Conservation (phyloP, 2,888 invertebrate species). For the Chymomyza procnemis region DNA sequence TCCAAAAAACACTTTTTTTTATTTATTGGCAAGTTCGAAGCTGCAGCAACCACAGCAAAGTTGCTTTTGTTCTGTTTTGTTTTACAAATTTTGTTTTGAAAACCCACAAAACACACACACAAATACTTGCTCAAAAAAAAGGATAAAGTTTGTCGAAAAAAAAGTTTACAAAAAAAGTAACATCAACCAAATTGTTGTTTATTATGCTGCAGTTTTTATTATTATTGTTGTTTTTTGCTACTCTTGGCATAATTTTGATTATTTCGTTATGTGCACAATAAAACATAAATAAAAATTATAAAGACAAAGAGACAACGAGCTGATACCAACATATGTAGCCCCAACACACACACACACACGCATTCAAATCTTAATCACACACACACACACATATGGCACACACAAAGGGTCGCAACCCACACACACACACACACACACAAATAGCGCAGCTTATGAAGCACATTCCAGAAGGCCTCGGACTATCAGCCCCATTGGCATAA, state of each 20-base stretch:
- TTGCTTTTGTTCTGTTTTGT: not conserved
- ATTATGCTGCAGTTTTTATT: constrained; percentile 45
- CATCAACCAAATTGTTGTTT: constrained; percentile 58
- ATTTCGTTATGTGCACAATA: constrained; percentile 44
- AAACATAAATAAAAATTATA: not conserved
- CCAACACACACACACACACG: not conserved
- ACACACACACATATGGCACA: constrained; percentile 8
- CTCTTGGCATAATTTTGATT: constrained; percentile 54
- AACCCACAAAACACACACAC: not conserved
- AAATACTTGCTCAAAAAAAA: not conserved
- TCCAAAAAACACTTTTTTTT: constrained; percentile 32
- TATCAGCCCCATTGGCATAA: constrained; percentile 49
- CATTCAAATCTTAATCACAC: constrained; percentile 37
- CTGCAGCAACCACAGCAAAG: not conserved
- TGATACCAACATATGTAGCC: constrained; percentile 5
- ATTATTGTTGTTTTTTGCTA: constrained; percentile 13
- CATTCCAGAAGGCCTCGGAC: constrained; percentile 40
- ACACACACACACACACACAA: not conserved
- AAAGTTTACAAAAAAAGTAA: constrained; percentile 48
- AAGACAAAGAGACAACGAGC: not conserved
- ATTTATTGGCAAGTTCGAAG: constrained; percentile 47
- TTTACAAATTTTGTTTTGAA: not conserved
- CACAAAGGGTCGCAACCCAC: constrained; percentile 43
- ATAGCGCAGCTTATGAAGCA: constrained; percentile 65
- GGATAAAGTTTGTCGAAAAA: constrained; percentile 53